These are phyloP conservation scores for Cassiopea xamachana DNA, from an alignment of 30 jellyfish, hydroid and myxozoan species.

Conservation along the genomic window DNA sequence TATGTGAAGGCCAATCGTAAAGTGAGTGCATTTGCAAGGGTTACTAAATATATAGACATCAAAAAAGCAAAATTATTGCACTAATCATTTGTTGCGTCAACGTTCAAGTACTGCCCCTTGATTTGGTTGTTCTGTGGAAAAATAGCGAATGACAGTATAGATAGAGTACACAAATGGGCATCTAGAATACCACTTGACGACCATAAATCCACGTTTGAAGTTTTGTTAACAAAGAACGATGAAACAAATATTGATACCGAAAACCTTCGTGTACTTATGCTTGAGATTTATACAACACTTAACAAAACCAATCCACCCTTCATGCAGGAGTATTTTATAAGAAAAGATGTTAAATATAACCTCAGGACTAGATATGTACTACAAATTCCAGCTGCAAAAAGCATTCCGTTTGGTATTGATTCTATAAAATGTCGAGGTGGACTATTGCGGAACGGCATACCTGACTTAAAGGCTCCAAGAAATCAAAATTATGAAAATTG, in stretches of 20 bases:
- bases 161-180: background rate
- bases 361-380: background rate
- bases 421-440: background rate
- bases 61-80: background rate
- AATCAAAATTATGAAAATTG: no score
- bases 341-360: background rate
- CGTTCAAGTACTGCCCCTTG: constrained; percentile 42
- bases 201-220: constrained; percentile 12
- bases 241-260: background rate
- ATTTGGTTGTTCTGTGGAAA: constrained; percentile 33
- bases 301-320: background rate
- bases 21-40: constrained; percentile 20
- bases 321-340: no score
- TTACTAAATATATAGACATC: constrained; percentile 2
- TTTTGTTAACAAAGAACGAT: background rate
- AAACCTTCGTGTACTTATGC: constrained; percentile 8
- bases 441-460: constrained; percentile 15
- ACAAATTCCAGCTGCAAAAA: constrained; percentile 4
- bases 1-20: background rate
- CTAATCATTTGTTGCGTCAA: background rate
- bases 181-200: background rate
- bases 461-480: background rate
- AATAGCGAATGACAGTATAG: constrained; percentile 19
- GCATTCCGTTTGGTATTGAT: background rate
- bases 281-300: constrained; percentile 2